Conservation (phyloP, 1,140 invertebrate genomes). For the Papilio glaucus region DNA sequence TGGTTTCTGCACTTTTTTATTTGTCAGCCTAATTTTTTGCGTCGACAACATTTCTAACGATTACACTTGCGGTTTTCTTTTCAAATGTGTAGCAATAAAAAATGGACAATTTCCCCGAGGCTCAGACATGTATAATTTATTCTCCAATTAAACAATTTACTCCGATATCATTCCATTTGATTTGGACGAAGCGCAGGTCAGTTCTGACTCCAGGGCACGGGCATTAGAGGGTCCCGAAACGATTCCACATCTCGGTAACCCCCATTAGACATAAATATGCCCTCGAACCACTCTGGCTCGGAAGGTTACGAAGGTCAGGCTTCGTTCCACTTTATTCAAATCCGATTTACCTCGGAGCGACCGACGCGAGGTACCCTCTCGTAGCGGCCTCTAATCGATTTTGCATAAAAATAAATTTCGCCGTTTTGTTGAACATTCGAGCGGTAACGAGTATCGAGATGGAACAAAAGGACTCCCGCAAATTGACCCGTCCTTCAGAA, state of each 20-base stretch:
- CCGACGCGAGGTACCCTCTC: constrained; percentile 35
- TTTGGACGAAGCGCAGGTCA: constrained; percentile 61
- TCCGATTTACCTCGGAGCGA: constrained; percentile 44
- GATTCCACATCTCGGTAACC: constrained; percentile 67
- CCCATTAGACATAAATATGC: constrained; percentile 80
- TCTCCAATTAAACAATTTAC: constrained; percentile 80
- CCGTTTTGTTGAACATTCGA: constrained; percentile 44
- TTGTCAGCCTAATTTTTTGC: background rate
- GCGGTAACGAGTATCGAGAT: constrained; percentile 58
- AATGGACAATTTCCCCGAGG: constrained; percentile 37
- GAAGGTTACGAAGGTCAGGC: constrained; percentile 60
- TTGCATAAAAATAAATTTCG: constrained; percentile 61
- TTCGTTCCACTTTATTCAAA: constrained; percentile 54
- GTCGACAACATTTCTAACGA: background rate
- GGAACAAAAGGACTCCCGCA: constrained; percentile 71
- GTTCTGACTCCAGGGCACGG: constrained; percentile 71
- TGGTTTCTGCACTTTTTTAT: background rate
- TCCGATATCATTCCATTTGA: constrained; percentile 75
- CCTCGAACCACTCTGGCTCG: constrained; percentile 65
- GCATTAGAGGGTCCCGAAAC: constrained; percentile 69
- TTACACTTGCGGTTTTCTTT: constrained; percentile 22
- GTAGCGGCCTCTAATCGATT: constrained; percentile 41
- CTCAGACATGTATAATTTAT: constrained; percentile 65
- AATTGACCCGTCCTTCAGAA: constrained; percentile 79
- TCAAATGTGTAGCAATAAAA: constrained; percentile 19